phyloP scores from a whole-genome alignment of 1,140 invertebrate genomes.

The Liolophura sinensis region DNA sequence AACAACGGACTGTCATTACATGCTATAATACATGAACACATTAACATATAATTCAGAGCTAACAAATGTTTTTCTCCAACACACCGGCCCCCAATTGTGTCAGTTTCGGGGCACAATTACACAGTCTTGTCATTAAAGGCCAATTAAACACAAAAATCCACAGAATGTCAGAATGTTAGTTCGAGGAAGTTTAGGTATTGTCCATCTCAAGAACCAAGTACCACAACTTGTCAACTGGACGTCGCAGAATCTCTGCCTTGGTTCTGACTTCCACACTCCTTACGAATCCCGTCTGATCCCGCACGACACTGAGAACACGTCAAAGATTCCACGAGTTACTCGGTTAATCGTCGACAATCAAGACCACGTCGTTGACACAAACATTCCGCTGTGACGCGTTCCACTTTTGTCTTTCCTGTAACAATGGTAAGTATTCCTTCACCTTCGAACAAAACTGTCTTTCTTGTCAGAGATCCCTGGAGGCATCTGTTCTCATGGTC shows the following conservation, averaged over 20 bases:
- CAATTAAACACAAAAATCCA: too few relatives aligned
- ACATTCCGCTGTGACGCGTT: slow-evolving; percentile 13
- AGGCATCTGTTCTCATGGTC: slow-evolving; percentile 15
- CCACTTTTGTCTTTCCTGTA: slow-evolving; percentile 29
- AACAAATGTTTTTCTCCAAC: too few relatives aligned
- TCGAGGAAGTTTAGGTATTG: too few relatives aligned
- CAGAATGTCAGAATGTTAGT: too few relatives aligned
- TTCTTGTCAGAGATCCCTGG: slow-evolving; percentile 16
- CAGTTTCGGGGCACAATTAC: too few relatives aligned
- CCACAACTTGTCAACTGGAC: slow-evolving; percentile 23
- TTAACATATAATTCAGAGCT: too few relatives aligned
- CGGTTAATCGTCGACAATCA: slow-evolving; percentile 25
- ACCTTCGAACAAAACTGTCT: slow-evolving; percentile 22
- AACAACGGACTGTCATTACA: too few relatives aligned
- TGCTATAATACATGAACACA: too few relatives aligned
- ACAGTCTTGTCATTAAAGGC: too few relatives aligned
- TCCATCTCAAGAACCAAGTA: neutral
- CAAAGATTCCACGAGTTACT: slow-evolving; percentile 21
- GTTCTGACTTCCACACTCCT: slow-evolving; percentile 17
- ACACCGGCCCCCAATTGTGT: too few relatives aligned
- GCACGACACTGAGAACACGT: slow-evolving; percentile 13
- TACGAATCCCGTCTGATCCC: slow-evolving; percentile 8
- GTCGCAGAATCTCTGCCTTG: neutral
- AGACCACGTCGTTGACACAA: slow-evolving; percentile 24
- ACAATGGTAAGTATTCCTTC: slow-evolving; percentile 18